These are phyloP conservation scores for Pyrgilauda ruficollis DNA, from an alignment of 2,113 vertebrate species.

Conservation along the genomic window DNA sequence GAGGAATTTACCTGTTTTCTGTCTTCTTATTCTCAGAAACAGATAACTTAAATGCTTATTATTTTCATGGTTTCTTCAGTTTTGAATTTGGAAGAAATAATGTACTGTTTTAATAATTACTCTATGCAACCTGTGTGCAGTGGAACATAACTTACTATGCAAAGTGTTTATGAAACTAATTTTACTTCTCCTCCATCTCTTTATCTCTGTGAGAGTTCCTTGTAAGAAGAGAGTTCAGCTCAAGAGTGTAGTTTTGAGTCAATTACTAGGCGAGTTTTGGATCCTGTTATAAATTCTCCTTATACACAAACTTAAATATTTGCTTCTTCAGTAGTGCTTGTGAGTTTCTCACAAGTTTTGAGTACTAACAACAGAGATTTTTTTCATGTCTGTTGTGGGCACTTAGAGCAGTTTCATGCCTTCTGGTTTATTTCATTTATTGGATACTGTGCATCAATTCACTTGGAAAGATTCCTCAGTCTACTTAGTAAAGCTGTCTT, in stretches of 20 bases:
- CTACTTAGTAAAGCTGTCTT: background rate
- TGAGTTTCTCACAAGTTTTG: background rate
- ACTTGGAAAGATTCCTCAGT: background rate
- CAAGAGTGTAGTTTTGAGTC: background rate
- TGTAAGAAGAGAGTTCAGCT: background rate
- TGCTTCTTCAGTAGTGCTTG: background rate
- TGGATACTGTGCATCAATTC: background rate
- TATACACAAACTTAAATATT: background rate
- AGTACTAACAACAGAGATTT: background rate
- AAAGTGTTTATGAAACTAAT: background rate
- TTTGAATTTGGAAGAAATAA: background rate
- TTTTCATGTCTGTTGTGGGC: background rate
- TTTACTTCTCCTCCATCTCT: background rate
- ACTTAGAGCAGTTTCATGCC: background rate
- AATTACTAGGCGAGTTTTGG: background rate
- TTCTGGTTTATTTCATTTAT: background rate
- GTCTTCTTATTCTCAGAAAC: background rate
- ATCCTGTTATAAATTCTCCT: background rate
- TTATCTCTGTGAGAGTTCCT: background rate
- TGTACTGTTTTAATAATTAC: background rate
- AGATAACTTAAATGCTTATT: background rate
- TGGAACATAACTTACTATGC: background rate
- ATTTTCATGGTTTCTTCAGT: background rate
- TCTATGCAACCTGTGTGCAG: background rate
- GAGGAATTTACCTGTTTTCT: background rate